Base-by-base conservation (phyloP, 1,140 invertebrate species). In the Caerostris extrusa region DNA sequence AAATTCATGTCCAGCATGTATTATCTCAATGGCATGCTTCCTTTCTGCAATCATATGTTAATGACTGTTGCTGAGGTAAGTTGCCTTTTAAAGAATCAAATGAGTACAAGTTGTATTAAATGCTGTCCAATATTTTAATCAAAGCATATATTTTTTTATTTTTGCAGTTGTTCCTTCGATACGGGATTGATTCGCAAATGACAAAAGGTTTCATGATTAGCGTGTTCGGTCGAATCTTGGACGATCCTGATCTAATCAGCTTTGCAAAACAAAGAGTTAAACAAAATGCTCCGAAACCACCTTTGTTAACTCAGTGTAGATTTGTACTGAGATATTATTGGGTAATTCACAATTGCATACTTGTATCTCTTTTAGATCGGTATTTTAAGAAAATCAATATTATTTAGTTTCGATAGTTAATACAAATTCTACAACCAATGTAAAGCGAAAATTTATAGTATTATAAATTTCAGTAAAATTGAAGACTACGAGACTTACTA, bases 151-250 rank as follows among this genome's bases (percentile, higher is more conserved):
- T 67, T 67, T 12, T 34, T 50, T 3, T 34, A 17, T 85, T 19
- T 12, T 57, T 60, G 4, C 17, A 88, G 86, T 6, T 64, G 34
- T 17, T 88, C 3, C 5, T 8, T 53, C 19, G 34, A 0, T 64
- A 88, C 5, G 86, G 86, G 1, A 17, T 88, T 7, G 60, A 88
- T 19, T 50, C 86, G 3, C 86, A 17, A 10, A 10, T 34, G 3
- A 34, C 86, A 7, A 88, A 88, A 55, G 86, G 86, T 53, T 88
- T 88, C n/a, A 88, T 88, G 86, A 88, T 88, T 8, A 88, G 86
- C 5, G 53, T 88, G 3, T 88, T 88, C 14, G 86, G 86, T 0
- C 19, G 86, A 14, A 88, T 88, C 12, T 57, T 88, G 14, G 60
- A 88, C 3, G 86, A 88, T 53, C 86, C 86, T 1, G 86, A 88